These are phyloP conservation scores for Carassius carassius DNA, from an alignment of 2,113 vertebrate species.

Conservation along the genomic window DNA sequence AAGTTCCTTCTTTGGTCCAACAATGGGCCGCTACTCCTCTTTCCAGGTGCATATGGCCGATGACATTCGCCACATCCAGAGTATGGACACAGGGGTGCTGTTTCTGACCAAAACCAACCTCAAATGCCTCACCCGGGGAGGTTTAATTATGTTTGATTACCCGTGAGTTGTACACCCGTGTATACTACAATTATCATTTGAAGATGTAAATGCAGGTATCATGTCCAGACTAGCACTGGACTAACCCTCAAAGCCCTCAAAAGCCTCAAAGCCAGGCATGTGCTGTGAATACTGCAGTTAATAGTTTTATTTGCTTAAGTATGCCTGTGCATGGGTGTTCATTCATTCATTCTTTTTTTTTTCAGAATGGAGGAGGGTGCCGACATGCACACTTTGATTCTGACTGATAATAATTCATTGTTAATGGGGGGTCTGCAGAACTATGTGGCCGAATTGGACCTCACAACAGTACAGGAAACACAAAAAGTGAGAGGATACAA, in stretches of 20 bases:
- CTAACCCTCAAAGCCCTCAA: neutral
- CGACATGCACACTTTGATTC: slow-evolving; percentile 93
- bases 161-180: slow-evolving; percentile 78
- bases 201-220: neutral
- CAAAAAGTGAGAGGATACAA: slow-evolving; percentile 82
- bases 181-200: neutral
- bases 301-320: neutral
- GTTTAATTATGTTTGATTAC: slow-evolving; percentile 94
- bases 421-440: slow-evolving; percentile 89
- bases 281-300: neutral
- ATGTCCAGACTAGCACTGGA: neutral
- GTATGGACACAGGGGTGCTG: slow-evolving; percentile 90
- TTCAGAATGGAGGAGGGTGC: slow-evolving; percentile 89
- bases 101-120: slow-evolving; percentile 94
- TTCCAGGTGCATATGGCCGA: slow-evolving; percentile 88
- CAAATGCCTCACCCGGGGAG: slow-evolving; percentile 89
- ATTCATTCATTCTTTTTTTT: neutral
- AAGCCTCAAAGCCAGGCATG: neutral
- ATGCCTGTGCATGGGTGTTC: slow-evolving; percentile 18
- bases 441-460: slow-evolving; percentile 87
- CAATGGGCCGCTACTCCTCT: slow-evolving; percentile 92
- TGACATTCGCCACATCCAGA: slow-evolving; percentile 94
- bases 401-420: slow-evolving; percentile 87
- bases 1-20: slow-evolving; percentile 93
- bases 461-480: slow-evolving; percentile 92